Base-by-base conservation (phyloP, 1,140 invertebrate species). In the Sycobia sp. region DNA sequence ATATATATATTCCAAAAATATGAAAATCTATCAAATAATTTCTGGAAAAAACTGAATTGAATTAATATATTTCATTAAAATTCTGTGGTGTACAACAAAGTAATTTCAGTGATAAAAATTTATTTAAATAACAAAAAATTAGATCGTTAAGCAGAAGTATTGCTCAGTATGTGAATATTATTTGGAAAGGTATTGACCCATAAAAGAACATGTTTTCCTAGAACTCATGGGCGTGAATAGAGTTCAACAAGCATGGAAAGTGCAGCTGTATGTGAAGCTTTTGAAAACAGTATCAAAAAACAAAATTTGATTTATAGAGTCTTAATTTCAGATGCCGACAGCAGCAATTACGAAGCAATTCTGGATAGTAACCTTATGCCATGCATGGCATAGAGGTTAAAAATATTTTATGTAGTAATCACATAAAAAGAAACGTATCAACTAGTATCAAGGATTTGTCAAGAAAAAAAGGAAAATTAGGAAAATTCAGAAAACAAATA, bases 201-300 rank as follows among this genome's bases (percentile, higher is more conserved):
- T n/a, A 39, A 38, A 36, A 25, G 7, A 14, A 23, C 56, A 59
- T 27, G 13, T 7, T 1, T 59, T 14, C 23, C 23, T 16, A 22
- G 44, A 7, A 59, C 4, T 36, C 44, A 47, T 13, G 27, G 22
- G 2, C 18, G n/a, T 5, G 4, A 25, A 29, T 18, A 20, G 13
- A 59, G 56, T 22, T 49, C 44, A 2, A 59, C 43, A n/a, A 38
- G 32, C 16, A 59, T 59, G 44, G 34, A 59, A 39, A 59, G 44
- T 16, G 3, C 25, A 20, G 29, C 56, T 3, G 43, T 49, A 4
- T 27, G 14, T 18, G 43, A 59, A 49, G 29, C 13, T 23, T n/a
- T n/a, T n/a, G n/a, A n/a, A n/a, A n/a, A n/a, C n/a, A n/a, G n/a
- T n/a, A n/a, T n/a, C n/a, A n/a, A n/a, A n/a, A n/a, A n/a, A n/a